Evolutionary conservation across 1,140 invertebrate species (phyloP).

Genomic region (Lepeophtheirus salmonis): DNA sequence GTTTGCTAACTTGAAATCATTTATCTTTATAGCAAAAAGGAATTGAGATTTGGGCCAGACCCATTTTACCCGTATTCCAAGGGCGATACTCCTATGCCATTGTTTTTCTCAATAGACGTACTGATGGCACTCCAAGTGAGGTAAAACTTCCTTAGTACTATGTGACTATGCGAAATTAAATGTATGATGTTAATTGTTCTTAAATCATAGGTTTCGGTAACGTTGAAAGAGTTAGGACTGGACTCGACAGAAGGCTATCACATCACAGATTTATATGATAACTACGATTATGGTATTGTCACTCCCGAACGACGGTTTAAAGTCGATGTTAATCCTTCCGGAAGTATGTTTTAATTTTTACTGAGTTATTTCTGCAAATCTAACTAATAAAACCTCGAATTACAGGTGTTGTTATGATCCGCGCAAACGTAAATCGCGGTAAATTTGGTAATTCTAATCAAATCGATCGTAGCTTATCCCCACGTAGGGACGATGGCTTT

Average conservation of each 20-base stretch:
- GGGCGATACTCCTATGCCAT: slow-evolving; percentile 69
- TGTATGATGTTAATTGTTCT: background rate
- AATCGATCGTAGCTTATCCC: background rate
- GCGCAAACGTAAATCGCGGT: slow-evolving; percentile 44
- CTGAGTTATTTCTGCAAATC: background rate
- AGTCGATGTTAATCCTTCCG: slow-evolving; percentile 79
- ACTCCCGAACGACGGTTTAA: slow-evolving; percentile 67
- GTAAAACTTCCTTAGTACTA: slow-evolving; percentile 34
- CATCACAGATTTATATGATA: slow-evolving; percentile 67
- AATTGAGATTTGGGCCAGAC: slow-evolving; percentile 77
- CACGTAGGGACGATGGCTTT: slow-evolving; percentile 5
- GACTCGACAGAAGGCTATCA: slow-evolving; percentile 54
- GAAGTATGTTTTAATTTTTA: slow-evolving; percentile 26
- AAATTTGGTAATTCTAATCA: slow-evolving; percentile 1
- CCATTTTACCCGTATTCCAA: slow-evolving; percentile 55
- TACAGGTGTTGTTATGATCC: slow-evolving; percentile 55
- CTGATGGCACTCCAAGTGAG: slow-evolving; percentile 72
- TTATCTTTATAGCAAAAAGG: slow-evolving; percentile 49
- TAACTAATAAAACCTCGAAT: too few relatives aligned
- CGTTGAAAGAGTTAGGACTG: slow-evolving; percentile 57
- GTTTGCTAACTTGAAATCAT: slow-evolving; percentile 21
- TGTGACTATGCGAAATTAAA: background rate
- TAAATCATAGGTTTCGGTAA: slow-evolving; percentile 25
- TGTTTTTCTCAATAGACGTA: slow-evolving; percentile 62
- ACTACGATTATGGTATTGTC: slow-evolving; percentile 58